These are phyloP conservation scores for Scarus forsteni DNA, from an alignment of 2,797 vertebrate species.

Conservation along the genomic window DNA sequence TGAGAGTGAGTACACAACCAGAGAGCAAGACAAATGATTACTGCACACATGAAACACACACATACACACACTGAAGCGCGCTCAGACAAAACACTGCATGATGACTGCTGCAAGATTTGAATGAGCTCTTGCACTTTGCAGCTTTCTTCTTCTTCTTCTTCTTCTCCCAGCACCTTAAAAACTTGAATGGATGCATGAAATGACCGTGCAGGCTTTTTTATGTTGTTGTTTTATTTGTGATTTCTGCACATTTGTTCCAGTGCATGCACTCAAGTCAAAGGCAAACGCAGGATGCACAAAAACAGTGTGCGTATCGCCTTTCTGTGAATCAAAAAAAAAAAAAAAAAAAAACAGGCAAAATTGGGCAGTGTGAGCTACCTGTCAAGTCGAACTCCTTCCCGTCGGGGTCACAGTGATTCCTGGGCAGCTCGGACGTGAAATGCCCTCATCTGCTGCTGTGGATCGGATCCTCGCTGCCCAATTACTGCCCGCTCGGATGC, in stretches of 20 bases:
- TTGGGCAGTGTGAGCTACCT: constrained; percentile 71
- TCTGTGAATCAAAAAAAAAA: constrained; percentile 62
- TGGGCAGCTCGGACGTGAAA: constrained; percentile 80
- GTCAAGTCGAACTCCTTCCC: constrained; percentile 82
- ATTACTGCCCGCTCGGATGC: constrained; percentile 77
- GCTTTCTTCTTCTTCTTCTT: constrained; percentile 24
- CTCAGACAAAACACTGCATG: constrained; percentile 69
- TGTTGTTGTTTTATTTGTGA: too few relatives aligned
- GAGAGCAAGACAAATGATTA: constrained; percentile 82
- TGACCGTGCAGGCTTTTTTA: constrained; percentile 48
- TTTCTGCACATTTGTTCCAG: constrained; percentile 72
- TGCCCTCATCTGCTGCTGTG: constrained; percentile 69
- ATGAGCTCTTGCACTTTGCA: constrained; percentile 69
- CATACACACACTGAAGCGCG: constrained; percentile 61
- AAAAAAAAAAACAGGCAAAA: constrained; percentile 47
- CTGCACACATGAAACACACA: constrained; percentile 79
- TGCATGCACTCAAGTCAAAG: constrained; percentile 76
- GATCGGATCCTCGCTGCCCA: constrained; percentile 66
- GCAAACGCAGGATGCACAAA: constrained; percentile 68
- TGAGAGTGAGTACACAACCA: constrained; percentile 81
- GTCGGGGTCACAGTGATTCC: constrained; percentile 84
- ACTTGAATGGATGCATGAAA: constrained; percentile 70
- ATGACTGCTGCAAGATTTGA: constrained; percentile 77
- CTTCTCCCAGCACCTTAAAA: constrained; percentile 60
- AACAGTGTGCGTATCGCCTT: constrained; percentile 52